Evolutionary conservation across 2,113 vertebrate species (phyloP).

Genomic region (Vulpes ferrilata): DNA sequence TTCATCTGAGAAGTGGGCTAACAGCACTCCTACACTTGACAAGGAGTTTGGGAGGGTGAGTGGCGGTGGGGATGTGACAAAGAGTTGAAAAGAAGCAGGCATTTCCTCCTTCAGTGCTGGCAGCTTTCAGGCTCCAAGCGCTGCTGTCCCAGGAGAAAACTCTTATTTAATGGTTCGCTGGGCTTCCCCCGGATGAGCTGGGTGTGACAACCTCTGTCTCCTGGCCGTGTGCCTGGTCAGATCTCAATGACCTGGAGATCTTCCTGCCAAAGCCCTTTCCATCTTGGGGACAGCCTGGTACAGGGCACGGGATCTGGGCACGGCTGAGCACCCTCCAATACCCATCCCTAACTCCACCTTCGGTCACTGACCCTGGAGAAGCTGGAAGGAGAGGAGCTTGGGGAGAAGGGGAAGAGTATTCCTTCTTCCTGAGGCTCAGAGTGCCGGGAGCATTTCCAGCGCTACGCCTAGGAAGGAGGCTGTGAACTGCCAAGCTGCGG

Average conservation of each 20-base stretch:
- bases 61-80: background rate
- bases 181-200: background rate
- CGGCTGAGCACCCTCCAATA: background rate
- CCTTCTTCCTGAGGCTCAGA: background rate
- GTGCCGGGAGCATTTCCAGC: background rate
- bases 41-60: background rate
- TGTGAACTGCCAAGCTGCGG: background rate
- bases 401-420: background rate
- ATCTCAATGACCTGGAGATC: background rate
- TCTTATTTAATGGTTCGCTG: background rate
- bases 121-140: background rate
- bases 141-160: background rate
- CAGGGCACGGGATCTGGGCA: background rate
- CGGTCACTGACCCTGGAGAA: conserved; percentile 57
- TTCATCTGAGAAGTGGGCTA: background rate
- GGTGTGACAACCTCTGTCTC: background rate
- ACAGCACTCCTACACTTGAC: too few relatives aligned
- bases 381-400: background rate
- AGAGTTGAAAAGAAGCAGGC: background rate
- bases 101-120: background rate
- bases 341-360: background rate
- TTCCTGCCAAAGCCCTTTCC: background rate
- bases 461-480: background rate
- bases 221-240: background rate
- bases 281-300: background rate